Base-by-base conservation (phyloP, 2,797 vertebrate species). In the Podargus strigoides region DNA sequence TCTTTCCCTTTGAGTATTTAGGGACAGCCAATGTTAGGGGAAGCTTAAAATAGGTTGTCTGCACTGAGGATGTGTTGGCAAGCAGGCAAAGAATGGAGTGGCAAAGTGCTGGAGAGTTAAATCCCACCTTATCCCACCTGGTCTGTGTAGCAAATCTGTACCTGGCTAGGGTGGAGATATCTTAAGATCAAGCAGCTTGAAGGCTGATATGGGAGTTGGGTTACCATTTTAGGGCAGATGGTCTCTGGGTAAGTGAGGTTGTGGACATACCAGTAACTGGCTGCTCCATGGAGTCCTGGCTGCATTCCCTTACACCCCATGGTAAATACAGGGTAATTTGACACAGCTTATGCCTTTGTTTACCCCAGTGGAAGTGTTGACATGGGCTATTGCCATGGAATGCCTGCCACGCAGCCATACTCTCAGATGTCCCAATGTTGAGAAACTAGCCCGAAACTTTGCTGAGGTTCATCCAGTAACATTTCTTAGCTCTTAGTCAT, bases 341-440 rank as follows among this genome's bases (percentile, higher is more conserved):
- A 76, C 49, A 85, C 78, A 85, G 34, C 5, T 95, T 85, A 73
- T 85, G 60, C 75, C 78, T 95, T 87, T 94, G 44, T 93, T 94
- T 89, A 91, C 52, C 60, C 32, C 60, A 59, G 34, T n/a, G 66
- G 81, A 85, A 91, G 75, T 49, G 91, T 24, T 91, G 94, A 89
- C 53, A 59, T 0, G 14, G 91, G 52, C 75, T 85, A 14, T 92
- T 89, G 37, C 47, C 2, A 2, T 74, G 75, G 91, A 92, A 89
- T 90, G 78, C 68, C 63, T 85, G 55, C 81, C 68, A 56, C 23
- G 44, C 63, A 90, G 78, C 87, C 52, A 17, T 82, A 59, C 55
- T 90, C 50, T 95, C 60, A 49, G 67, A 70, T 89, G 70, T 82
- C 74, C 78, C 87, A 10, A 47, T 32, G 49, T 21, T 85, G 78